These are phyloP conservation scores for Argentina silus DNA, from an alignment of 2,797 vertebrate species.

Conservation along the genomic window DNA sequence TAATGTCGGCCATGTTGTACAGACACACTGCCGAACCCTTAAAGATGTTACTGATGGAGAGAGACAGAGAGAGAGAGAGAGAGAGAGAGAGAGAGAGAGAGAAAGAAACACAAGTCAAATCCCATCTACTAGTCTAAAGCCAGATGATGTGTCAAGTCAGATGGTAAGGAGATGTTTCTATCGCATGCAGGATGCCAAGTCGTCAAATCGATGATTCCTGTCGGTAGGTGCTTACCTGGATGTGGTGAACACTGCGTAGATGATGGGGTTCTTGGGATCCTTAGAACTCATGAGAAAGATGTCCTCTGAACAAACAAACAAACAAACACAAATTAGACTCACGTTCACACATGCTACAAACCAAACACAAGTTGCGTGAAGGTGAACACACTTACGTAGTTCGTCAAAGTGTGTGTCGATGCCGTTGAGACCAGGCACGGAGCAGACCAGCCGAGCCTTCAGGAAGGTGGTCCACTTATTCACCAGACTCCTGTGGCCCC, in stretches of 20 bases:
- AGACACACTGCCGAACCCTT: slow-evolving; percentile 97
- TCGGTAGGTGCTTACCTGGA: slow-evolving; percentile 84
- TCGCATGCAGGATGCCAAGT: not conserved
- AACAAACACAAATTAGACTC: no score
- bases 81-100: slow-evolving; percentile 10
- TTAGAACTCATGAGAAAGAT: slow-evolving; percentile 95
- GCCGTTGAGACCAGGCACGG: slow-evolving; percentile 93
- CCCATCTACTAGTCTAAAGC: no score
- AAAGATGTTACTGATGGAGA: slow-evolving; percentile 89
- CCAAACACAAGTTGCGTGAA: not conserved
- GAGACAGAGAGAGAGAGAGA: slow-evolving; percentile 3
- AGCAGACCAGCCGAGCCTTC: slow-evolving; percentile 95
- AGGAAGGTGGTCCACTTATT: slow-evolving; percentile 99
- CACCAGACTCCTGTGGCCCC: slow-evolving; percentile 96
- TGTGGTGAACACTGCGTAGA: slow-evolving; percentile 96
- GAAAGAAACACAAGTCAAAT: not conserved
- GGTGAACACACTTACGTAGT: slow-evolving; percentile 84
- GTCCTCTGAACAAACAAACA: slow-evolving; percentile 56
- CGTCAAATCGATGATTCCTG: not conserved
- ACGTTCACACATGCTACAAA: not conserved
- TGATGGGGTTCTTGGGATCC: slow-evolving; percentile 94
- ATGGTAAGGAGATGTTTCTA: no score
- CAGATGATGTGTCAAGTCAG: no score
- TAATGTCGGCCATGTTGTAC: slow-evolving; percentile 96
- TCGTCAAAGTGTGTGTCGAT: slow-evolving; percentile 99